phyloP scores from a whole-genome alignment of 2,888 invertebrate species.

The Metacarcinus magister region DNA sequence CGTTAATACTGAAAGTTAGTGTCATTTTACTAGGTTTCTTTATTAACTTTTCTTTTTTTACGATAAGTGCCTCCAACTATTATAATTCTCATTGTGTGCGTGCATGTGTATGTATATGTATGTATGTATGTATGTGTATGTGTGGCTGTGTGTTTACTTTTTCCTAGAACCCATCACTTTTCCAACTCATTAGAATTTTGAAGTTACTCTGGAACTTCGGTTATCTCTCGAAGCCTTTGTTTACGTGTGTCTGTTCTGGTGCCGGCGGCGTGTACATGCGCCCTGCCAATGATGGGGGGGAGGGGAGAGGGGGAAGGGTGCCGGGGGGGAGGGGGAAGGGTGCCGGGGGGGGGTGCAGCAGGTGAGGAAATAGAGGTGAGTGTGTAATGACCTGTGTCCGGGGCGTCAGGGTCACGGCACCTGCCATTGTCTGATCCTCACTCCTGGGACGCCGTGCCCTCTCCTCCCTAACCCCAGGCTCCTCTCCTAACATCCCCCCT shows the following conservation, averaged over 20 bases:
- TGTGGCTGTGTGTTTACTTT: too few relatives aligned
- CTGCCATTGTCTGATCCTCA: slow-evolving; percentile 46
- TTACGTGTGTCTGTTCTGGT: background rate
- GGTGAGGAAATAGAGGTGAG: slow-evolving; percentile 57
- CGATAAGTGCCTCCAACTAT: background rate
- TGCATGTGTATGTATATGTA: too few relatives aligned
- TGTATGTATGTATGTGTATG: too few relatives aligned
- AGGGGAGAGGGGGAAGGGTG: background rate
- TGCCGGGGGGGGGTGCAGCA: background rate
- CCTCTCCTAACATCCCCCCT: background rate
- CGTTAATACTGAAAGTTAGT: background rate
- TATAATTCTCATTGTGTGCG: background rate
- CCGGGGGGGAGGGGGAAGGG: background rate
- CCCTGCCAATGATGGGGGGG: background rate
- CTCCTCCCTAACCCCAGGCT: background rate
- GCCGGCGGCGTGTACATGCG: background rate
- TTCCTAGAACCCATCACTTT: background rate
- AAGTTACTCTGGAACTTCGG: background rate
- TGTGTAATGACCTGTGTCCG: slow-evolving; percentile 51
- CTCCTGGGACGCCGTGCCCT: background rate
- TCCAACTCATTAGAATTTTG: background rate
- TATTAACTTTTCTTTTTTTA: background rate
- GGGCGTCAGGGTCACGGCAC: slow-evolving; percentile 51
- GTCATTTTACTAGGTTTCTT: background rate
- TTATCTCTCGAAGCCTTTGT: background rate